Percentiles rank a stretch among this genome's conserved stretches.
These are phyloP conservation scores for Heteromyza rotundicornis DNA, from an alignment of 2,888 invertebrate genomes.

Conservation along the genomic window DNA sequence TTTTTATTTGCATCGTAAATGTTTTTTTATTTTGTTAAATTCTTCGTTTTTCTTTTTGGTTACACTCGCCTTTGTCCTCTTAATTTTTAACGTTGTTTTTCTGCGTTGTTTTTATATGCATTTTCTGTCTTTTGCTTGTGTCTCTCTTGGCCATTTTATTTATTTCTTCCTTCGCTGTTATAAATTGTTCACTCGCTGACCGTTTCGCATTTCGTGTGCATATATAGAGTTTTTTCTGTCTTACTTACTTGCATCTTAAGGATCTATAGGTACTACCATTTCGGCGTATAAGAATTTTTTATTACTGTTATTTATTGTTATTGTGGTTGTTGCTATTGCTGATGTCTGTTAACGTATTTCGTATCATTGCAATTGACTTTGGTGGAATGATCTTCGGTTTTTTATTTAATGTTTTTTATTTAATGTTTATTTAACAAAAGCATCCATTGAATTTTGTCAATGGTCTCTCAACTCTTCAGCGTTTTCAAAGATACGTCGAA, in stretches of 20 bases:
- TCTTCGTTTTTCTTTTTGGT: neutral
- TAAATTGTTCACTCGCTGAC: neutral
- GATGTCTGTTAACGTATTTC: neutral
- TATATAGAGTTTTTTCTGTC: too few relatives aligned
- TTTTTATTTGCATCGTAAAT: neutral
- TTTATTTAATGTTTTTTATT: too few relatives aligned
- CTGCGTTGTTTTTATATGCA: too few relatives aligned
- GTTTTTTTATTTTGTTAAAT: too few relatives aligned
- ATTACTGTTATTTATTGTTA: slow-evolving; percentile 51
- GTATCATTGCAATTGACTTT: neutral
- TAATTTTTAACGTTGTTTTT: neutral
- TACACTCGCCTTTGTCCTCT: neutral
- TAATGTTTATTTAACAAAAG: too few relatives aligned
- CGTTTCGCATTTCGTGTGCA: neutral
- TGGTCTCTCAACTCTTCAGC: too few relatives aligned
- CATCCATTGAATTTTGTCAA: too few relatives aligned
- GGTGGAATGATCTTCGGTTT: too few relatives aligned
- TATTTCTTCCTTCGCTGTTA: slow-evolving; percentile 2
- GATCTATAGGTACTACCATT: slow-evolving; percentile 18
- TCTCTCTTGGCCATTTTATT: slow-evolving; percentile 1
- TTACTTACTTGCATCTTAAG: neutral
- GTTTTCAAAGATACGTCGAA: too few relatives aligned
- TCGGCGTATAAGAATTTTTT: slow-evolving; percentile 51
- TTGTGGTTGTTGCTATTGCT: slow-evolving; percentile 26
- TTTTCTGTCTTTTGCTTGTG: neutral